Conservation (phyloP, 2,797 vertebrate genomes). For the Cirrhinus molitorella region DNA sequence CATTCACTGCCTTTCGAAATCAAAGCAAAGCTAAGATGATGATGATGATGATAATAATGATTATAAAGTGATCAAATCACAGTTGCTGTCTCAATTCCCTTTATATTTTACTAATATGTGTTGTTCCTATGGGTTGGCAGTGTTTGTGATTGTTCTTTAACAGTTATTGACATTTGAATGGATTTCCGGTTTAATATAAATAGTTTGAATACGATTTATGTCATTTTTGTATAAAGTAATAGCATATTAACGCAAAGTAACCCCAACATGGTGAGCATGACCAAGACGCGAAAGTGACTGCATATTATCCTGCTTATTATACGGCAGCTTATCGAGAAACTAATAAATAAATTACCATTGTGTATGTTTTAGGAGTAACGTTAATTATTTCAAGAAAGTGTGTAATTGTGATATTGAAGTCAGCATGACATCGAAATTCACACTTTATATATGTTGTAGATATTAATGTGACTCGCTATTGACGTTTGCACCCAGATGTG, state of each 20-base stretch:
- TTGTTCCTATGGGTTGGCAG: neutral
- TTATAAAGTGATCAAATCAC: neutral
- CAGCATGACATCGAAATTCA: neutral
- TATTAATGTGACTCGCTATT: too few relatives aligned
- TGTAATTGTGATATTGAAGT: neutral
- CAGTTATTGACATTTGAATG: neutral
- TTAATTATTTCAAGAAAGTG: neutral
- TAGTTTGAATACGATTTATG: neutral
- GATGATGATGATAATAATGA: neutral
- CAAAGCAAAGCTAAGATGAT: neutral
- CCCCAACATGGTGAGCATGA: neutral
- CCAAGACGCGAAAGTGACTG: neutral
- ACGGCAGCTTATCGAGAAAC: neutral
- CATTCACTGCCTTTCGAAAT: neutral
- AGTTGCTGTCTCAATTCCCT: too few relatives aligned
- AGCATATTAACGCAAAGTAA: neutral
- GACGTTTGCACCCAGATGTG: too few relatives aligned
- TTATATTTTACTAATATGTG: neutral
- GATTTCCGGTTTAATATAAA: neutral
- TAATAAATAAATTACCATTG: neutral
- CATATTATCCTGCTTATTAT: neutral
- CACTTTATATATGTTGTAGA: neutral
- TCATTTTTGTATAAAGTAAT: neutral
- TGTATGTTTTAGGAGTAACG: neutral
- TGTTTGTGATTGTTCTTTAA: neutral